phyloP scores from a whole-genome alignment of 1,140 invertebrate species.

The Wasmannia auropunctata region DNA sequence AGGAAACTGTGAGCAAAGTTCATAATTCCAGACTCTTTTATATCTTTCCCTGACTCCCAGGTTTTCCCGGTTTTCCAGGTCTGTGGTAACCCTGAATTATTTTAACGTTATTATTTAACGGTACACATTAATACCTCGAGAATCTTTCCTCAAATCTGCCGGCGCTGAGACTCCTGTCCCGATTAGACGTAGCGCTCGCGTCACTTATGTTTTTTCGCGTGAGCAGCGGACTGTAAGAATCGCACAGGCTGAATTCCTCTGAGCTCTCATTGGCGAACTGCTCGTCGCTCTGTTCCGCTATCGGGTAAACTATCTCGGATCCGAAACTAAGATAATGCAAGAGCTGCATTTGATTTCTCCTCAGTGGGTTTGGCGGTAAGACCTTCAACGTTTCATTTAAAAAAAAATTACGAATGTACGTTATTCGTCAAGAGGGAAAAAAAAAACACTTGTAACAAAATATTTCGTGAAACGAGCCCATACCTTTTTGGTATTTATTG shows the following conservation, averaged over 20 bases:
- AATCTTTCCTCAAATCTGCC: conserved; percentile 81
- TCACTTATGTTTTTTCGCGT: conserved; percentile 84
- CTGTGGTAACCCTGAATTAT: no score
- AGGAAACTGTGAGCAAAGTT: no score
- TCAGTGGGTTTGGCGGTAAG: conserved; percentile 83
- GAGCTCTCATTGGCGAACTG: conserved; percentile 85
- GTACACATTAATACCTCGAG: conserved; percentile 72
- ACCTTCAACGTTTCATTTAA: conserved; percentile 68
- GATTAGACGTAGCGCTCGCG: conserved; percentile 73
- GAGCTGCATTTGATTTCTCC: conserved; percentile 83
- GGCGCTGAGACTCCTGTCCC: conserved; percentile 78
- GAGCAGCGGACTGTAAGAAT: conserved; percentile 88
- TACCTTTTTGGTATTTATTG: conserved; percentile 84
- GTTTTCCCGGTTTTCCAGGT: no score
- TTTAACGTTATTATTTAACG: no score
- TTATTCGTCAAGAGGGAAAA: background rate
- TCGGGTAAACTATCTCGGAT: conserved; percentile 93
- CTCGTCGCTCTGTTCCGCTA: conserved; percentile 93
- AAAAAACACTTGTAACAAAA: background rate
- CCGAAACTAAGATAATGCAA: conserved; percentile 89
- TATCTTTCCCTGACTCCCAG: no score
- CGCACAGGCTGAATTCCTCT: conserved; percentile 82
- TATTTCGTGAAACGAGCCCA: background rate
- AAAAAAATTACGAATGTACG: conserved; percentile 11
- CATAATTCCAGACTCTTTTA: no score